Evolutionary conservation across 2,797 vertebrate species (phyloP).

Genomic region (Coregonus suidteri): DNA sequence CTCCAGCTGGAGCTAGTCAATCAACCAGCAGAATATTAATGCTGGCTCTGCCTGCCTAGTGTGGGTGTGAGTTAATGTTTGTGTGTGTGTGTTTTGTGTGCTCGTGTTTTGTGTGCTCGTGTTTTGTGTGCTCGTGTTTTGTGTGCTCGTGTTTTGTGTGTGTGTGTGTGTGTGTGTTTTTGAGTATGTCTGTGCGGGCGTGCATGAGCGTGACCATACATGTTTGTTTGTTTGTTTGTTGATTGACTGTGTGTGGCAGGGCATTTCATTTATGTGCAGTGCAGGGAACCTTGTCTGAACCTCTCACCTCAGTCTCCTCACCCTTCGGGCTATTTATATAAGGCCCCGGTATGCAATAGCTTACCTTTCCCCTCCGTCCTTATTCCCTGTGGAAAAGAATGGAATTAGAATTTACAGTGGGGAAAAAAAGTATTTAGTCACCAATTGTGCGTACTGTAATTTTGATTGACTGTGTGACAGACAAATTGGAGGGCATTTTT

Average conservation of each 20-base stretch:
- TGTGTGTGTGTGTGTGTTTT: too few relatives aligned
- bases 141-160: background rate
- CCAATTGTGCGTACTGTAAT: too few relatives aligned
- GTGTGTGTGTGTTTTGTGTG: conserved; percentile 3
- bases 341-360: background rate
- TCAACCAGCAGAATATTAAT: conserved; percentile 8
- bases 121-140: conserved; percentile 4
- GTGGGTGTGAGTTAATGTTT: conserved; percentile 3
- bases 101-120: background rate
- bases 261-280: background rate
- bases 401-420: too few relatives aligned
- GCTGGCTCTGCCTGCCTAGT: conserved; percentile 1
- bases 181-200: background rate
- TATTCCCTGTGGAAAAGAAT: background rate
- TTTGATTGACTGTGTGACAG: too few relatives aligned
- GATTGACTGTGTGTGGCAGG: conserved; percentile 8
- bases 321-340: background rate
- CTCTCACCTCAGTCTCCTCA: background rate
- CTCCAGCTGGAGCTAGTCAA: conserved; percentile 1
- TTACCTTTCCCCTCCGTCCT: background rate
- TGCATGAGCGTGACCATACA: background rate
- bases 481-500: too few relatives aligned
- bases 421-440: too few relatives aligned
- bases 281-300: background rate
- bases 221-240: conserved; percentile 1